These are phyloP conservation scores for Perdita meconis DNA, from an alignment of 2,888 invertebrate genomes.

Conservation along the genomic window DNA sequence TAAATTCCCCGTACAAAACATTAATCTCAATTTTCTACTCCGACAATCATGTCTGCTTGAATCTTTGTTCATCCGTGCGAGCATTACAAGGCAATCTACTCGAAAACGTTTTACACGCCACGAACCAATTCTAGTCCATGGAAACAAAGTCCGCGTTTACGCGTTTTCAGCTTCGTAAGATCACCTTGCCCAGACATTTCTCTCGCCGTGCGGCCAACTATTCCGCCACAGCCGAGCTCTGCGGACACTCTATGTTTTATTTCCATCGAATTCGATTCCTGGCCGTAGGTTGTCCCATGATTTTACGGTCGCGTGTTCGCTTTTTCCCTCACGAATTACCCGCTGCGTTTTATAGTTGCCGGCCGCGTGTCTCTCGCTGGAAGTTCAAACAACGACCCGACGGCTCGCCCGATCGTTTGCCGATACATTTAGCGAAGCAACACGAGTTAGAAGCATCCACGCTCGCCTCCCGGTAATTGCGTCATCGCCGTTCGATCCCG, in stretches of 20 bases:
- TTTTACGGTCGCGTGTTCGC: constrained; percentile 14
- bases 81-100: constrained; percentile 5
- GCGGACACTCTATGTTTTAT: constrained; percentile 10
- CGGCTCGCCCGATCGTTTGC: constrained; percentile 30
- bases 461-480: not conserved
- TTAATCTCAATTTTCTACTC: too few relatives aligned
- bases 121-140: not conserved
- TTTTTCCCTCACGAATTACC: not conserved
- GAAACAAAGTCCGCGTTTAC: constrained; percentile 7
- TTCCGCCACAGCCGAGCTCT: constrained; percentile 3
- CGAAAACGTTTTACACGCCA: not conserved
- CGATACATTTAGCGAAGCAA: constrained; percentile 47
- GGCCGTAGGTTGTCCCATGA: not conserved
- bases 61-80: not conserved
- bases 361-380: not conserved
- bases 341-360: not conserved
- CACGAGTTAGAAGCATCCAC: constrained; percentile 39
- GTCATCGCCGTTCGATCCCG: not conserved
- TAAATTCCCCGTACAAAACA: too few relatives aligned
- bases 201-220: constrained; percentile 6
- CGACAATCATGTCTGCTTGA: too few relatives aligned
- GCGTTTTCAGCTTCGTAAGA: not conserved
- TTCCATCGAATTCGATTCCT: constrained; percentile 20
- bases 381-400: constrained; percentile 7
- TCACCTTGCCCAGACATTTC: constrained; percentile 23